Evolutionary conservation across 2,797 vertebrate genomes (phyloP).

Genomic region (Microctenopoma steveboyesi): DNA sequence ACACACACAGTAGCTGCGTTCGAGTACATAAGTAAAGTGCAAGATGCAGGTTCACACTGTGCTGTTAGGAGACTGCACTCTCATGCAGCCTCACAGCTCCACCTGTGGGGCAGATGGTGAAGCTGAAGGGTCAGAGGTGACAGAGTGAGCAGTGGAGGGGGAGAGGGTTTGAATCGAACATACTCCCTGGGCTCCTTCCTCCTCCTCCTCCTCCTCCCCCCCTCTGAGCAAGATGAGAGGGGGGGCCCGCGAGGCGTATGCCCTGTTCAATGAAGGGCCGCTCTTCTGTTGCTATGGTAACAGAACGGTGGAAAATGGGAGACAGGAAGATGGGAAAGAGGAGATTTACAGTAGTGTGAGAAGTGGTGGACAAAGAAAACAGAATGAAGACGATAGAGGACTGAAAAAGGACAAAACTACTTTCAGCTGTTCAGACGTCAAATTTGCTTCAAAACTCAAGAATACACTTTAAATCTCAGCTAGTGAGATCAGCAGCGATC

Average conservation of each 20-base stretch:
- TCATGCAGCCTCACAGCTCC: constrained; percentile 71
- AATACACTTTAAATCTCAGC: neutral
- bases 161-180: constrained; percentile 58
- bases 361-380: constrained; percentile 22
- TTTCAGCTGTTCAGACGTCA: too few species aligned
- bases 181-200: constrained; percentile 87
- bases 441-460: too few species aligned
- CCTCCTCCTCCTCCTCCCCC: constrained; percentile 76
- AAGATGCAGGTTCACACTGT: constrained; percentile 52
- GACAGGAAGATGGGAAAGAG: constrained; percentile 16
- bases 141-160: constrained; percentile 50
- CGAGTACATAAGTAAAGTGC: constrained; percentile 29
- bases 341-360: constrained; percentile 25
- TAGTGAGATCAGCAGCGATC: neutral
- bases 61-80: constrained; percentile 63
- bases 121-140: constrained; percentile 58
- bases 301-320: constrained; percentile 34
- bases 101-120: constrained; percentile 39
- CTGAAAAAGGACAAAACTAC: too few species aligned
- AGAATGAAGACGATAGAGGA: constrained; percentile 1
- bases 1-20: constrained; percentile 6
- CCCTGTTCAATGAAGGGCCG: constrained; percentile 71
- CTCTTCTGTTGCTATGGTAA: constrained; percentile 82
- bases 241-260: constrained; percentile 75
- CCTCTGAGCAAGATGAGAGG: constrained; percentile 82